Percentiles rank a stretch among this genome's conserved stretches.
Evolutionary conservation across 30 jellyfish, hydroid and myxozoan genomes (phyloP).

Genomic region (Pelagia noctiluca): DNA sequence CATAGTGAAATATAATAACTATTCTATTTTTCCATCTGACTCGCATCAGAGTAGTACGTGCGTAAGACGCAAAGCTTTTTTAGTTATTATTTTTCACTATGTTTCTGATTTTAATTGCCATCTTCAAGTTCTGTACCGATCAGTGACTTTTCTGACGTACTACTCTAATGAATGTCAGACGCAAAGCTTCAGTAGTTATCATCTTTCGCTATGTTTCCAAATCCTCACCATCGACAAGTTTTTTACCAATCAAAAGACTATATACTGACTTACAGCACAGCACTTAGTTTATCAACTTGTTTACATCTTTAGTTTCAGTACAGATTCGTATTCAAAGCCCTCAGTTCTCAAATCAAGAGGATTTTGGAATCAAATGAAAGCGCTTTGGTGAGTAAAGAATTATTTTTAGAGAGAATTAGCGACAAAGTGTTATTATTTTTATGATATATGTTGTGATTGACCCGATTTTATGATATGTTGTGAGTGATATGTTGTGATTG

Average conservation of each 20-base stretch:
- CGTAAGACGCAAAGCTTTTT: too few species aligned
- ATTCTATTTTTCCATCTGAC: too few species aligned
- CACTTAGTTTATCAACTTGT: not conserved
- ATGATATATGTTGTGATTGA: too few species aligned
- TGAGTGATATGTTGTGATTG: too few species aligned
- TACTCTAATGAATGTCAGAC: not conserved
- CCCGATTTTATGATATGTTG: too few species aligned
- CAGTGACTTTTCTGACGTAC: not conserved
- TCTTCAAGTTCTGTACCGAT: too few species aligned
- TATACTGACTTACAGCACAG: not conserved
- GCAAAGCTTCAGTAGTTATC: not conserved
- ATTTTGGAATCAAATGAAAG: constrained; percentile 17
- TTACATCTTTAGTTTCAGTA: constrained; percentile 76
- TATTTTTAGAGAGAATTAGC: too few species aligned
- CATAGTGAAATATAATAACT: too few species aligned
- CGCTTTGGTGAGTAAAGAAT: constrained; percentile 36
- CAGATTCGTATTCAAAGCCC: constrained; percentile 79
- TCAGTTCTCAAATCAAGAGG: constrained; percentile 55
- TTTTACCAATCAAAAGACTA: not conserved
- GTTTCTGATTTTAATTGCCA: too few species aligned
- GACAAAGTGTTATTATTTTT: too few species aligned
- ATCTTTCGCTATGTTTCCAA: not conserved
- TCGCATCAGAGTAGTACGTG: too few species aligned
- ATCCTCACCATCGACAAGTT: not conserved
- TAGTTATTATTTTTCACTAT: too few species aligned